Evolutionary conservation across 1,140 invertebrate species (phyloP), one percentile per base, ranked within the genome.

Genomic region (Diachasma alloeum): DNA sequence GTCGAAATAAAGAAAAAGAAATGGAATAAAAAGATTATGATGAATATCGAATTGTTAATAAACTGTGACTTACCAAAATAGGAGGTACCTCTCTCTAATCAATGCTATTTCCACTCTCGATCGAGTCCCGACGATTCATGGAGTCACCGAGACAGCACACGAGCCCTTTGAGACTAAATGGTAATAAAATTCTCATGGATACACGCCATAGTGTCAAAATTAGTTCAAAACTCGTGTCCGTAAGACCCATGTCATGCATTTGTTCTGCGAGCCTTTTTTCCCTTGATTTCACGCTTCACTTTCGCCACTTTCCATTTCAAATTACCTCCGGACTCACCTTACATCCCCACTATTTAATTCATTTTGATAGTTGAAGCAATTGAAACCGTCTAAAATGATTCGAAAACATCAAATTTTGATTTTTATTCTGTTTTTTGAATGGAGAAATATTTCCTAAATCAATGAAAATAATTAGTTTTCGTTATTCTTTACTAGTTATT

Each of bases 151-250:
- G 48, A 66, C 22, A 66, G 15, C 26, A 31, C 19, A 66, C 6
- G 11, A 66, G 13, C 24, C 59, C 59, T 26, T 66, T 24, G 15
- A 26, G 0, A 26, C 9, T 4, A 31, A 66, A 26, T 26, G 26
- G 15, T 9, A 66, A 31, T 31, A 66, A 26, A 31, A 66, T 26
- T 6, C 13, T 66, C 26, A 31, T 15, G 13, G 85, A 83, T 82
- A 86, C 77, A 83, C 90, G 89, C 90, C 90, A 90, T 81, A 91
- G 86, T 79, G 87, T 91, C 81, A 89, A 86, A 84, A 91, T 83
- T 81, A 90, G 81, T 79, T 90, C 86, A 83, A 91, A 91, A 87
- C 90, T 91, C 78, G 90, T 90, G 83, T 91, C 90, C 81, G 84
- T 89, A 84, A 91, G 84, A 87, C 90, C 90, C 90, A 91, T 91